Evolutionary conservation across 2,888 invertebrate species (phyloP).

Genomic region (Rhabditoides inermis): DNA sequence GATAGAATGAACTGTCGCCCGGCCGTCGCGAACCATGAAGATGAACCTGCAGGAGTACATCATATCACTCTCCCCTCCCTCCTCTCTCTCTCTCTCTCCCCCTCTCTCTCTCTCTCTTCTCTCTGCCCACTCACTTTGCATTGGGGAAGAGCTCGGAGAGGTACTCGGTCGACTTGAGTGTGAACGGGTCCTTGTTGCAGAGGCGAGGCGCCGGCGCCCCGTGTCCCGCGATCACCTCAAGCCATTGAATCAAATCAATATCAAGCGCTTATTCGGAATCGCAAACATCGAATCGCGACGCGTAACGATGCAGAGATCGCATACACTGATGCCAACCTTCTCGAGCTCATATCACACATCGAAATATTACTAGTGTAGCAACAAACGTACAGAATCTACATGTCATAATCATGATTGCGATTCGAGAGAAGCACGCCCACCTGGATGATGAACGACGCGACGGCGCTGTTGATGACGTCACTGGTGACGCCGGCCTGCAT

Average conservation of each 20-base stretch:
- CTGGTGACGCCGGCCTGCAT: constrained; percentile 88
- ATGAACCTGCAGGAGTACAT: too few relatives aligned
- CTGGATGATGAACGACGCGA: constrained; percentile 76
- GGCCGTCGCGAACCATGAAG: constrained; percentile 96
- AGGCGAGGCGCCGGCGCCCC: constrained; percentile 81
- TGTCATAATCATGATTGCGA: too few relatives aligned
- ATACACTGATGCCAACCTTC: too few relatives aligned
- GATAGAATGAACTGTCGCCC: constrained; percentile 96
- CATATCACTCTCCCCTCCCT: too few relatives aligned
- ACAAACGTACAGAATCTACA: too few relatives aligned
- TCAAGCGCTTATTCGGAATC: neutral
- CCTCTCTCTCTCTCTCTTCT: too few relatives aligned
- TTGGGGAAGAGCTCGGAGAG: constrained; percentile 90
- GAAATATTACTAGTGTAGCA: too few relatives aligned
- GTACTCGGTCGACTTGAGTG: constrained; percentile 89
- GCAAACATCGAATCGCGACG: neutral
- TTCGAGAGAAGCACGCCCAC: constrained; percentile 10
- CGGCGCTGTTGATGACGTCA: constrained; percentile 84
- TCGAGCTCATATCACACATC: too few relatives aligned
- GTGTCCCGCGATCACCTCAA: constrained; percentile 72
- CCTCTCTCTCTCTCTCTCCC: too few relatives aligned
- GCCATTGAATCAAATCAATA: neutral
- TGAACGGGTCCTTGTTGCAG: constrained; percentile 98
- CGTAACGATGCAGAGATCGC: too few relatives aligned
- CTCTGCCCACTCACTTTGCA: too few relatives aligned